Evolutionary conservation across 2,888 invertebrate species (phyloP).

Genomic region (Pocota personata): DNA sequence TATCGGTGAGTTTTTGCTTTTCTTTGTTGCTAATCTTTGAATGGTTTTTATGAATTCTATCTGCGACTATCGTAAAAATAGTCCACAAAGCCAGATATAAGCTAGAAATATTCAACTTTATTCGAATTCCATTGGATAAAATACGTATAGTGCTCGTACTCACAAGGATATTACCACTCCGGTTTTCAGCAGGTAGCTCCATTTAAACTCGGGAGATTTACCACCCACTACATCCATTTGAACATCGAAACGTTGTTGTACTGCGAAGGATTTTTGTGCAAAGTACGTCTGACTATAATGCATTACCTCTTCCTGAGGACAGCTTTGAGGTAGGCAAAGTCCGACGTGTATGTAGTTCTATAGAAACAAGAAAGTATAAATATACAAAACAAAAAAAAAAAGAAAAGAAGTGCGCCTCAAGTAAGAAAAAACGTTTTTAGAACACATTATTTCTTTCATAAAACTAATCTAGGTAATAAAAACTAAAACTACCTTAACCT

Average conservation of each 20-base stretch:
- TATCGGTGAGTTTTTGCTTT: background rate
- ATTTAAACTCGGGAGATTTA: background rate
- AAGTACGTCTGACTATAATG: no score
- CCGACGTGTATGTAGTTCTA: background rate
- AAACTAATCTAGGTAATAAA: no score
- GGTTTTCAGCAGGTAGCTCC: background rate
- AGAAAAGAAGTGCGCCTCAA: no score
- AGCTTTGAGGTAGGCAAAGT: no score
- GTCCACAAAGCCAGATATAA: background rate
- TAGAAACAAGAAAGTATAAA: no score
- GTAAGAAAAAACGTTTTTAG: no score
- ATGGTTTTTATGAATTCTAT: background rate
- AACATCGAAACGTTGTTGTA: background rate
- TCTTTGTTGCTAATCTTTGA: background rate
- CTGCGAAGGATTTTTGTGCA: background rate
- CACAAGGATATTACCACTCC: background rate
- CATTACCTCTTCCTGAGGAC: no score
- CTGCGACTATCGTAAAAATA: background rate
- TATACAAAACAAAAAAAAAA: no score
- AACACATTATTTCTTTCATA: no score
- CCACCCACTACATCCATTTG: background rate
- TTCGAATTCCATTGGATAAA: background rate
- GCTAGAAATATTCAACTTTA: background rate
- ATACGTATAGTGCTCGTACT: background rate
- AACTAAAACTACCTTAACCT: no score